Conservation (phyloP, 2,113 vertebrate genomes). For the Callionymus lyra region DNA sequence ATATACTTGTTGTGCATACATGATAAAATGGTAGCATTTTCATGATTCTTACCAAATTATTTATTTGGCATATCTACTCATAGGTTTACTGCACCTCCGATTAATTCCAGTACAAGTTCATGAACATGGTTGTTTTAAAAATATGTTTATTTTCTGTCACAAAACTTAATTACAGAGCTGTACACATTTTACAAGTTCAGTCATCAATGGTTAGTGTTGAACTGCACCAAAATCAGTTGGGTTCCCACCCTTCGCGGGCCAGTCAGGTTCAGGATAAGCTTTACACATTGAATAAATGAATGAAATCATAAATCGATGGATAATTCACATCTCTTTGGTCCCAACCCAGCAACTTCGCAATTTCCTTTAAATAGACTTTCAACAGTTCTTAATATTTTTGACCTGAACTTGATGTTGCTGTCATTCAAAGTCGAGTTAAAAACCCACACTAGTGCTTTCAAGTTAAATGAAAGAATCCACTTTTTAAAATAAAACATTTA, state of each 20-base stretch:
- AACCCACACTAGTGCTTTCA: constrained; percentile 32
- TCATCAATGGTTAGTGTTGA: constrained; percentile 32
- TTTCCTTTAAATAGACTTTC: constrained; percentile 7
- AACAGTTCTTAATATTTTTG: no score
- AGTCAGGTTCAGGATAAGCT: no score
- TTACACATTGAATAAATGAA: no score
- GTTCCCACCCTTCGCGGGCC: no score
- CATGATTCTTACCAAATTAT: no score
- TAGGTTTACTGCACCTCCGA: no score
- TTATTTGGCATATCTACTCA: no score
- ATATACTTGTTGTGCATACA: no score
- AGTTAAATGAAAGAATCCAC: constrained; percentile 34
- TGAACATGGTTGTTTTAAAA: constrained; percentile 64
- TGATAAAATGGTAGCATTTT: no score
- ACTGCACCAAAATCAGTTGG: neutral
- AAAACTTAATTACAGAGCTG: constrained; percentile 61
- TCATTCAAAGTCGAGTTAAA: constrained; percentile 15
- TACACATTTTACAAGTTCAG: constrained; percentile 69
- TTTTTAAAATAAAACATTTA: constrained; percentile 60
- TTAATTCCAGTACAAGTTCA: no score
- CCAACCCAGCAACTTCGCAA: constrained; percentile 25
- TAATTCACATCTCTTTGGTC: constrained; percentile 35
- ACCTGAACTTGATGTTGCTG: constrained; percentile 8
- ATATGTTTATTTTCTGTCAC: constrained; percentile 68
- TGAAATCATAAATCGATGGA: constrained; percentile 25